Conservation (phyloP, 2,888 invertebrate species). For the Idaea aversata region DNA sequence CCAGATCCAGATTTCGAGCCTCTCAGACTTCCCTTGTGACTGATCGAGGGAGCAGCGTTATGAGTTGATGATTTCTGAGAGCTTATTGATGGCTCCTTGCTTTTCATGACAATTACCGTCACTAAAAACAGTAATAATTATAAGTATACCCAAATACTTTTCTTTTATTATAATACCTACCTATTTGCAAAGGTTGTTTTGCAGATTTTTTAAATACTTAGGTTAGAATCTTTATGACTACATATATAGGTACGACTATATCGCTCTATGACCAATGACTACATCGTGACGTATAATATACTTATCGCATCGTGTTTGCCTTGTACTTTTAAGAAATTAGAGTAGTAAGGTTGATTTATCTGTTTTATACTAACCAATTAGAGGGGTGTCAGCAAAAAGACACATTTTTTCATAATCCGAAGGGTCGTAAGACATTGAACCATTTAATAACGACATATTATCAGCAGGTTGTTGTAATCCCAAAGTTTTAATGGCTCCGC, state of each 20-base stretch:
- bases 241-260: too few relatives aligned
- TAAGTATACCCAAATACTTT: not conserved
- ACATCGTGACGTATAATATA: too few relatives aligned
- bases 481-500: slow-evolving; percentile 42
- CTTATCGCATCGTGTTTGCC: too few relatives aligned
- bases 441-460: slow-evolving; percentile 33
- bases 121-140: not conserved
- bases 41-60: not conserved
- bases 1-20: slow-evolving; percentile 19
- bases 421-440: slow-evolving; percentile 59
- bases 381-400: slow-evolving; percentile 56
- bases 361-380: slow-evolving; percentile 46
- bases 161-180: not conserved
- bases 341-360: too few relatives aligned
- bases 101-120: not conserved
- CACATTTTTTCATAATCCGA: slow-evolving; percentile 69
- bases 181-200: too few relatives aligned
- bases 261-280: too few relatives aligned
- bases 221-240: too few relatives aligned
- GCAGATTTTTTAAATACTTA: too few relatives aligned
- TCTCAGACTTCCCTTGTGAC: slow-evolving; percentile 9
- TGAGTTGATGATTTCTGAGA: not conserved
- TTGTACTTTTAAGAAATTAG: too few relatives aligned
- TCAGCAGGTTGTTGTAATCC: slow-evolving; percentile 32
- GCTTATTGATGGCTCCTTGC: not conserved